Conservation (phyloP, 2,797 vertebrate genomes). For the Zalophus californianus region DNA sequence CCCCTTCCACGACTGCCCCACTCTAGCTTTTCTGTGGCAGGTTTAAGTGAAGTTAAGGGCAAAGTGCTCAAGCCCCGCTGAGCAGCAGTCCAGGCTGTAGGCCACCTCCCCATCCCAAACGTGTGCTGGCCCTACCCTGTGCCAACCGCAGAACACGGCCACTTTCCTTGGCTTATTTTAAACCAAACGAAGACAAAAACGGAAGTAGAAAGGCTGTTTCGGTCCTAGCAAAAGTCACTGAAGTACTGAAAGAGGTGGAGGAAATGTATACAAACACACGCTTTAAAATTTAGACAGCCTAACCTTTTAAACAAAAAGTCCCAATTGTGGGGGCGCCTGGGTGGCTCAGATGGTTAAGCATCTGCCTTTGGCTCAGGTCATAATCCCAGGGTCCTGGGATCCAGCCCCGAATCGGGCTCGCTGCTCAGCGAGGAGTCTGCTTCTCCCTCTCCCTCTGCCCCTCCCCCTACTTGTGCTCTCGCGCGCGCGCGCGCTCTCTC, state of each 20-base stretch:
- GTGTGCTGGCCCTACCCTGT: background rate
- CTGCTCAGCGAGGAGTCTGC: background rate
- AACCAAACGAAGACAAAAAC: background rate
- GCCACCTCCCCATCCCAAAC: background rate
- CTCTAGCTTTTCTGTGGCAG: background rate
- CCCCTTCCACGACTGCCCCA: background rate
- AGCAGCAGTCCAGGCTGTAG: background rate
- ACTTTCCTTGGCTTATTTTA: background rate
- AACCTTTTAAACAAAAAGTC: too few relatives aligned
- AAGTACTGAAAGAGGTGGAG: background rate
- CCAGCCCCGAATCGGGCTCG: background rate
- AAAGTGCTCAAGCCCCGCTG: background rate
- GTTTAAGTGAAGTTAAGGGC: background rate
- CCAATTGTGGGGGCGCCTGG: too few relatives aligned
- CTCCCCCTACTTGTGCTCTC: too few relatives aligned
- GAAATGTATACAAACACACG: background rate
- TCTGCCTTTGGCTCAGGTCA: background rate
- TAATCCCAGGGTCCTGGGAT: background rate
- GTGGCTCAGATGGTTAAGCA: background rate
- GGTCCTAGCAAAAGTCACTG: background rate
- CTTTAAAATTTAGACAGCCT: background rate
- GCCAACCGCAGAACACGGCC: background rate
- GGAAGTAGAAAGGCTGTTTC: background rate
- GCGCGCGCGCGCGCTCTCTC: too few relatives aligned
- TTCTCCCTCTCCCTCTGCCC: too few relatives aligned